phyloP scores from a whole-genome alignment of 2,797 vertebrate genomes.

The Hapalemur alaotrensis region DNA sequence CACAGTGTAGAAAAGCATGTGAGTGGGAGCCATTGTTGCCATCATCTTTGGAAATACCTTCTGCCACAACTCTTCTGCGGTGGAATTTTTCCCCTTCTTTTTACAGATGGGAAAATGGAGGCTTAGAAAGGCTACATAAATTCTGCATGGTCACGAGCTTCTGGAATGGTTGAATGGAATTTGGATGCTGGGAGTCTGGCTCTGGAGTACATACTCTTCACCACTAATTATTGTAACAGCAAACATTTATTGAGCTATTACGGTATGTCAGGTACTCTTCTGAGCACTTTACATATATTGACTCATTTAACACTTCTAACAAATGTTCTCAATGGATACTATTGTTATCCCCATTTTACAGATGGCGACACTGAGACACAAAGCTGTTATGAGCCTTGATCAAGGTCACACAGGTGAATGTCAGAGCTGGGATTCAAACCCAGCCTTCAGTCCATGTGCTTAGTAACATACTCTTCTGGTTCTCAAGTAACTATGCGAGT shows the following conservation, averaged over 20 bases:
- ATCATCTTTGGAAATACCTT: background rate
- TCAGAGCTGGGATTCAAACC: background rate
- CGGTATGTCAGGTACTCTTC: background rate
- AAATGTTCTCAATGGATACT: background rate
- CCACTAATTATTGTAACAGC: background rate
- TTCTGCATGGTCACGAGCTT: background rate
- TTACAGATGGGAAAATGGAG: background rate
- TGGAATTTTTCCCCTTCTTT: background rate
- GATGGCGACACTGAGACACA: background rate
- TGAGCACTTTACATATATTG: background rate
- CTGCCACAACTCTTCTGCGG: background rate
- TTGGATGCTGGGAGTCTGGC: background rate
- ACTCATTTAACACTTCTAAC: background rate
- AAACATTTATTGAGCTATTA: background rate
- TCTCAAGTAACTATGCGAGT: background rate
- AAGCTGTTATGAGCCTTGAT: background rate
- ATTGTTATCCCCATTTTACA: background rate
- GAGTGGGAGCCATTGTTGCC: background rate
- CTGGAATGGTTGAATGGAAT: background rate
- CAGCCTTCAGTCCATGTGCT: background rate
- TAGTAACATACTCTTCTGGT: background rate
- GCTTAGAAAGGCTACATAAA: background rate
- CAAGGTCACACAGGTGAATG: background rate
- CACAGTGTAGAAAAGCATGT: background rate
- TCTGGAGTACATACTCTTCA: background rate